Evolutionary conservation across 1,140 invertebrate species (phyloP), one percentile per base, ranked within the genome.

Genomic region (Drosophila athabasca): DNA sequence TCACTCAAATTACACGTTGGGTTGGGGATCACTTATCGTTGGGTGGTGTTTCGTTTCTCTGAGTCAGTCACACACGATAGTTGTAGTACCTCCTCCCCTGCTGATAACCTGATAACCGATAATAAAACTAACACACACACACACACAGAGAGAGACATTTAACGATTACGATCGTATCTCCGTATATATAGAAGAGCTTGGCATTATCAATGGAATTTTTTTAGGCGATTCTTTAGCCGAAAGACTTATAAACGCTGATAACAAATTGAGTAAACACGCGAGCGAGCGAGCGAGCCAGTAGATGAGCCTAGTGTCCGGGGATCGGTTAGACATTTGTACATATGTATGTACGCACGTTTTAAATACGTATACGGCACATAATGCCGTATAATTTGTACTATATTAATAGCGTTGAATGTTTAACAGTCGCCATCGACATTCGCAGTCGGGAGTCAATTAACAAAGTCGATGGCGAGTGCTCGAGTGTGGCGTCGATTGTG

Each of bases 181-280:
- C 17, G 9, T 39, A 66, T 66, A 66, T 66, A 48, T 69, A 35
- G 35, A 71, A 35, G 35, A 71, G 58, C 78, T 55, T 41, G 48
- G 43, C 59, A 85, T 85, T 87, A 87, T 85, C 82, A 85, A 85
- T 87, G 81, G 81, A 85, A 85, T 79, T 85, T 85, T 85, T 85
- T 85, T 85, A 62, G 73, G 49, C 68, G 52, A 60, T 61, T 80
- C 39, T 45, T 46, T 62, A 51, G 24, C 57, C 22, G 26, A 72
- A 61, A 62, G 62, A 45, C 66, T 45, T 74, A 68, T 81, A 73
- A 46, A 61, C 43, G 68, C 69, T 85, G 82, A 85, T 85, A 85
- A 85, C 60, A 43, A 76, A 64, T 68, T 77, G 79, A 80, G 67
- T 66, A 85, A 83, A 83, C 75, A 82, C 50, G 44, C 44, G 49